phyloP scores from a whole-genome alignment of 2,888 invertebrate genomes.

The Lordiphosa fenestrarum region DNA sequence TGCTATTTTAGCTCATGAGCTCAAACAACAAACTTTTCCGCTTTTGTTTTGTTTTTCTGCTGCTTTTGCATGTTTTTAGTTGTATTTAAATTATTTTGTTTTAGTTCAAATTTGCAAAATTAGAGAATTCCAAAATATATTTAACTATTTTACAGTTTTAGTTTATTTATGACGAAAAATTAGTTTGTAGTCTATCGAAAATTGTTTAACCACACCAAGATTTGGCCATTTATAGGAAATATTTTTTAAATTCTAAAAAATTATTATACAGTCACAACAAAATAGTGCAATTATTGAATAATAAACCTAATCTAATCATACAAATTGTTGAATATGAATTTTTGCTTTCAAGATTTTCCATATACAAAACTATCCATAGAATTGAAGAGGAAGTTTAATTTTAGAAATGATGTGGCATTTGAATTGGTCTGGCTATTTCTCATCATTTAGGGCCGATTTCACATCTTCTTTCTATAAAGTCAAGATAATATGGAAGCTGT shows the following conservation, averaged over 20 bases:
- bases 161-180: too few relatives aligned
- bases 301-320: slow-evolving; percentile 7
- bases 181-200: slow-evolving; percentile 1
- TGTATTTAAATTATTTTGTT: slow-evolving; percentile 28
- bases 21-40: slow-evolving; percentile 16
- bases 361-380: not conserved
- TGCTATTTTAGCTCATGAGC: slow-evolving; percentile 49
- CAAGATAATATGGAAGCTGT: too few relatives aligned
- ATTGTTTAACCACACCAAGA: slow-evolving; percentile 9
- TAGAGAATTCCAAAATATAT: slow-evolving; percentile 59
- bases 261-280: slow-evolving; percentile 21
- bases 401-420: too few relatives aligned
- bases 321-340: slow-evolving; percentile 14
- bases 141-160: slow-evolving; percentile 4
- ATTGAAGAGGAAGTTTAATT: not conserved
- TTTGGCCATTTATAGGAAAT: slow-evolving; percentile 19
- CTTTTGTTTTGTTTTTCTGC: slow-evolving; percentile 25
- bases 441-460: too few relatives aligned
- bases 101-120: slow-evolving; percentile 28
- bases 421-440: too few relatives aligned
- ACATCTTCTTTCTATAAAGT: too few relatives aligned
- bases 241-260: slow-evolving; percentile 11
- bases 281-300: slow-evolving; percentile 16
- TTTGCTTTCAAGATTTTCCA: not conserved
- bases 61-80: slow-evolving; percentile 44